These are phyloP conservation scores for Drosophila neutralis DNA, from an alignment of 2,888 invertebrate species.

Conservation along the genomic window DNA sequence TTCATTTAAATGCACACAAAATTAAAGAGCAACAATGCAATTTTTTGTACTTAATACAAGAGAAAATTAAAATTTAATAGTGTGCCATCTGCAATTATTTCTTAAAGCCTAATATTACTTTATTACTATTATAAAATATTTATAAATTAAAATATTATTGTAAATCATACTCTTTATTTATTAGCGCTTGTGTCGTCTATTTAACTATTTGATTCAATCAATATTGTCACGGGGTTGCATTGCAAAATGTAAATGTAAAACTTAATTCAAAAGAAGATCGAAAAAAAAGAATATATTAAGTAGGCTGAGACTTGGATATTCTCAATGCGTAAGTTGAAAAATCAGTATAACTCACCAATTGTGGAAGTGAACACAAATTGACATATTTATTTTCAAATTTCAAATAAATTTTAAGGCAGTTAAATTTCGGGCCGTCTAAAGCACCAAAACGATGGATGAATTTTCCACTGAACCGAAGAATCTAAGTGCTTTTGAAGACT, in stretches of 20 bases:
- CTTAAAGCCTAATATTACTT: conserved; percentile 31
- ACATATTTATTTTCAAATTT: neutral
- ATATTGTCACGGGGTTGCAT: neutral
- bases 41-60: conserved; percentile 64
- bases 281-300: neutral
- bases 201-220: neutral
- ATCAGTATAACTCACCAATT: neutral
- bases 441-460: neutral
- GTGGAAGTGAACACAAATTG: neutral
- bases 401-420: neutral
- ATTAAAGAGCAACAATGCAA: conserved; percentile 17
- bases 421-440: neutral
- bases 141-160: conserved; percentile 25
- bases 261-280: neutral
- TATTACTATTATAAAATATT: conserved; percentile 27
- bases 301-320: conserved; percentile 1
- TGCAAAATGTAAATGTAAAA: neutral
- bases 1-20: conserved; percentile 51
- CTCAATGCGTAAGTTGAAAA: no score
- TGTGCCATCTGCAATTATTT: conserved; percentile 66
- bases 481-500: neutral
- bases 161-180: conserved; percentile 4
- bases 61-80: conserved; percentile 23
- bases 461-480: neutral
- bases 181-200: neutral